These are phyloP conservation scores for Eurosta solidaginis DNA, from an alignment of 1,140 invertebrate species.

Conservation along the genomic window DNA sequence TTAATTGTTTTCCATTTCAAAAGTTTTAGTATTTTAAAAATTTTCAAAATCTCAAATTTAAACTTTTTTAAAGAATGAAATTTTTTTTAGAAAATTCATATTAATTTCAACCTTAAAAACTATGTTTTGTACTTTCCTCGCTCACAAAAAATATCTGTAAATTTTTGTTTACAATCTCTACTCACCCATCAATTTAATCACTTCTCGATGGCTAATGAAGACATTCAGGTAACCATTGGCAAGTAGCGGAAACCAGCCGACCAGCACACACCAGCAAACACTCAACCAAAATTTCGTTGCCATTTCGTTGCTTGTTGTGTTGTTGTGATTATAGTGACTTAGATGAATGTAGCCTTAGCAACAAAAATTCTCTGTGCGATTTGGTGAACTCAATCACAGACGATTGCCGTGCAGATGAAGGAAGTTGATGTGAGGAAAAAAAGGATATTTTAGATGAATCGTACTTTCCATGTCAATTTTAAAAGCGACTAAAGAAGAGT, in stretches of 20 bases:
- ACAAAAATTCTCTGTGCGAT: too few relatives aligned
- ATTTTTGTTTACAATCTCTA: background rate
- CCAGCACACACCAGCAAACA: slow-evolving; percentile 38
- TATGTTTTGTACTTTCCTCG: background rate
- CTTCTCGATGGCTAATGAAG: slow-evolving; percentile 76
- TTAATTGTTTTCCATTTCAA: too few relatives aligned
- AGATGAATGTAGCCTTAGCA: background rate
- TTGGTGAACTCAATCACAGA: background rate
- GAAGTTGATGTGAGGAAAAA: background rate
- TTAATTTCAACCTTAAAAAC: background rate
- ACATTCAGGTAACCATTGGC: slow-evolving; percentile 71
- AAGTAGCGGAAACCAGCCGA: slow-evolving; percentile 41
- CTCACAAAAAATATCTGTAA: background rate
- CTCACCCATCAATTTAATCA: slow-evolving; percentile 77
- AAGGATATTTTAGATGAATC: background rate
- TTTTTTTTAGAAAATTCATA: too few relatives aligned
- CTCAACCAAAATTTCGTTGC: slow-evolving; percentile 33
- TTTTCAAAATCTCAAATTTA: too few relatives aligned
- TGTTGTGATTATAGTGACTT: background rate
- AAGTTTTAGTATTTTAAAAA: too few relatives aligned
- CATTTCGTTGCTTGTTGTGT: slow-evolving; percentile 9
- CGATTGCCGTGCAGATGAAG: background rate
- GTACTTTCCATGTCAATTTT: slow-evolving; percentile 24
- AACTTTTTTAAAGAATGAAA: too few relatives aligned
- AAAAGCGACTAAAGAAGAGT: background rate